Percentiles rank a stretch among this genome's conserved stretches.
These are phyloP conservation scores for Oppia nitens DNA, from an alignment of 1,140 invertebrate genomes.

Conservation along the genomic window DNA sequence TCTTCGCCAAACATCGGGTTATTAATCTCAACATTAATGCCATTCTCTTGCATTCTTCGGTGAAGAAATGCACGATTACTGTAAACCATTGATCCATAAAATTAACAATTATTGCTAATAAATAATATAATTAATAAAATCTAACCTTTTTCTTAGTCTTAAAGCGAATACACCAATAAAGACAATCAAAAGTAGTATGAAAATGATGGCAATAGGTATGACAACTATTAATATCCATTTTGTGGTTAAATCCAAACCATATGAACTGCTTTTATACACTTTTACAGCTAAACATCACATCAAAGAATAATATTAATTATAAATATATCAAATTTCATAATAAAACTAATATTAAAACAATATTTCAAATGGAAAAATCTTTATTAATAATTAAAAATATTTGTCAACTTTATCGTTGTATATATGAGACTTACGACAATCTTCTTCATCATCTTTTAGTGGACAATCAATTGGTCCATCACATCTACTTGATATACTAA, in stretches of 20 bases:
- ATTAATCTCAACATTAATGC: slow-evolving; percentile 46
- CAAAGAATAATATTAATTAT: too few relatives aligned
- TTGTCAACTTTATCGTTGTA: background rate
- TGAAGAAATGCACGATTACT: slow-evolving; percentile 52
- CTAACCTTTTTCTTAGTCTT: slow-evolving; percentile 13
- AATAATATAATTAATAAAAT: background rate
- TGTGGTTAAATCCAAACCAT: background rate
- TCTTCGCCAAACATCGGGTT: slow-evolving; percentile 66
- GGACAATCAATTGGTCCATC: slow-evolving; percentile 45
- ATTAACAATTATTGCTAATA: background rate
- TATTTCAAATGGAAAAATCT: background rate
- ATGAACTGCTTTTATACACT: background rate
- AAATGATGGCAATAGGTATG: background rate
- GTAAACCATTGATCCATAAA: slow-evolving; percentile 13
- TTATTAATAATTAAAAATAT: slow-evolving; percentile 1
- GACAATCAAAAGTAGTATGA: slow-evolving; percentile 3
- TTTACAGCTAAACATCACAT: too few relatives aligned
- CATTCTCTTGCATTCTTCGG: slow-evolving; percentile 53
- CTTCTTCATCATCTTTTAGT: slow-evolving; percentile 51
- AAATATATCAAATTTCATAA: too few relatives aligned
- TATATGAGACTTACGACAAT: slow-evolving; percentile 39
- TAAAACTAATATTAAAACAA: too few relatives aligned
- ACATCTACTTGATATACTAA: slow-evolving; percentile 35
- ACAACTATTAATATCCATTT: slow-evolving; percentile 3
- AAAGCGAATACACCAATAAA: slow-evolving; percentile 16